Conservation (phyloP, 2,888 invertebrate species). For the Colletes collaris region DNA sequence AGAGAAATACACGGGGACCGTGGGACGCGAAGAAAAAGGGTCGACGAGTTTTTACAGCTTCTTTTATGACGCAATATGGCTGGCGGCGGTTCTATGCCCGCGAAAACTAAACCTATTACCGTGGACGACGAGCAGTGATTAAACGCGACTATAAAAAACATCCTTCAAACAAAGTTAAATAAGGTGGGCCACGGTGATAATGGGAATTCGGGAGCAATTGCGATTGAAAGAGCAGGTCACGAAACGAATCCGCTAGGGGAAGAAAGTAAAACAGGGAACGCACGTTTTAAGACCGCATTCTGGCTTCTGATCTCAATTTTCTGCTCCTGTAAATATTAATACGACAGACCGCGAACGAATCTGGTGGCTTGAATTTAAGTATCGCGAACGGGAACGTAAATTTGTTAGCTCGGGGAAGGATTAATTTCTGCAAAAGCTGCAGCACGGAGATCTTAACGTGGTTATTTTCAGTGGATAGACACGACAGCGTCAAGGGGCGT, state of each 20-base stretch:
- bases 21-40: slow-evolving; percentile 52
- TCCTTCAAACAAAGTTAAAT: slow-evolving; percentile 81
- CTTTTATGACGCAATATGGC: slow-evolving; percentile 81
- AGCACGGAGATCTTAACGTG: neutral
- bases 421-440: neutral
- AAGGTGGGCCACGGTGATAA: slow-evolving; percentile 76
- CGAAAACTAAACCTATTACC: slow-evolving; percentile 82
- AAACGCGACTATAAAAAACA: slow-evolving; percentile 80
- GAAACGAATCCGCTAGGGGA: slow-evolving; percentile 8
- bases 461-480: slow-evolving; percentile 2
- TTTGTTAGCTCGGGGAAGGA: neutral
- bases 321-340: neutral
- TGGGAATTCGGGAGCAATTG: slow-evolving; percentile 72
- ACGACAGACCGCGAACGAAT: too few species aligned
- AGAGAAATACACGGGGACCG: slow-evolving; percentile 42
- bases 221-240: slow-evolving; percentile 53
- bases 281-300: slow-evolving; percentile 17
- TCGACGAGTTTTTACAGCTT: slow-evolving; percentile 79
- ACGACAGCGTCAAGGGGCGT: slow-evolving; percentile 10
- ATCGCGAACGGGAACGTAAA: neutral
- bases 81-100: slow-evolving; percentile 67
- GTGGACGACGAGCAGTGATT: slow-evolving; percentile 77
- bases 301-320: slow-evolving; percentile 8
- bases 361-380: neutral
- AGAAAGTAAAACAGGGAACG: slow-evolving; percentile 13